A percentile compares a stretch with the other conserved stretches of the same genome.
phyloP scores from a whole-genome alignment of 1,140 invertebrate species.

The Gyrodactylus bullatarudis region DNA sequence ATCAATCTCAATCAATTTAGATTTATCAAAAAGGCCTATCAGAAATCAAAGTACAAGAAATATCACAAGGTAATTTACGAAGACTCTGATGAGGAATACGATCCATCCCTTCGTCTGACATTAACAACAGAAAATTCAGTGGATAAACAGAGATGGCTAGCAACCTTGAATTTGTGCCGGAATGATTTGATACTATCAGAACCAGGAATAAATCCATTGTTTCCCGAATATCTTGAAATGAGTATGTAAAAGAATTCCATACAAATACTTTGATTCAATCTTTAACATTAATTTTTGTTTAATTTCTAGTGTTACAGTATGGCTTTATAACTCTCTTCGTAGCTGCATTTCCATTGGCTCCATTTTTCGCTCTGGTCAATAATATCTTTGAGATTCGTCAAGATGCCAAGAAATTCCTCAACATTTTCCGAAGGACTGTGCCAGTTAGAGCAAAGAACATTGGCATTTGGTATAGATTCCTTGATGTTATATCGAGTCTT shows the following conservation, averaged over 20 bases:
- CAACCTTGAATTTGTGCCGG: not conserved
- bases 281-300: not conserved
- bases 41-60: not conserved
- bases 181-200: not conserved
- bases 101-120: too few species aligned
- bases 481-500: slow-evolving; percentile 32
- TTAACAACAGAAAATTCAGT: not conserved
- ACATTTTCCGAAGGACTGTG: not conserved
- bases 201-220: not conserved
- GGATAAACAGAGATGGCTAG: not conserved
- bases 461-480: slow-evolving; percentile 9
- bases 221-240: slow-evolving; percentile 5
- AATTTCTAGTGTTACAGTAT: slow-evolving; percentile 4
- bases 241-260: not conserved
- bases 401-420: slow-evolving; percentile 7
- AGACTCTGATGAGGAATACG: not conserved
- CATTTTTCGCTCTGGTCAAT: slow-evolving; percentile 7
- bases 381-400: slow-evolving; percentile 6
- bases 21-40: not conserved
- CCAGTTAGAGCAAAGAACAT: slow-evolving; percentile 2
- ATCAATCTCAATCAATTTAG: too few species aligned
- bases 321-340: slow-evolving; percentile 7
- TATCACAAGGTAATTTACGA: not conserved
- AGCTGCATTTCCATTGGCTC: slow-evolving; percentile 6
- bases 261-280: not conserved